Percentiles rank a stretch among this genome's conserved stretches.
These are phyloP conservation scores for Drosophila nikananu DNA, from an alignment of 1,140 invertebrate genomes.

Conservation along the genomic window DNA sequence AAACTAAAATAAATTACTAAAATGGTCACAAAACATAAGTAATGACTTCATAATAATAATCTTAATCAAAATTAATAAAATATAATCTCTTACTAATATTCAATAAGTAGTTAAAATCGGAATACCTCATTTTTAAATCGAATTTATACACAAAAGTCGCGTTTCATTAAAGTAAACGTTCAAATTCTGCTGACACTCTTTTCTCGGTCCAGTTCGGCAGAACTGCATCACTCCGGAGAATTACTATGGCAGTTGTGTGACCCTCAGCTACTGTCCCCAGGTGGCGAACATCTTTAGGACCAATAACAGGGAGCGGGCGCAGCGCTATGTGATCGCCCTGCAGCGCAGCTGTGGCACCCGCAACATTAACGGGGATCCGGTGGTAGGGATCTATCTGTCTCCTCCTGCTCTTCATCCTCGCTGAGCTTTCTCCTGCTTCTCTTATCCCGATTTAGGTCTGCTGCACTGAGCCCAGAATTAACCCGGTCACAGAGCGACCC, in stretches of 20 bases:
- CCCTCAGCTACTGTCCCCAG: slow-evolving; percentile 73
- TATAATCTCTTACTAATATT: neutral
- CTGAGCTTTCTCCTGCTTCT: slow-evolving; percentile 39
- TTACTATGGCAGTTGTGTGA: slow-evolving; percentile 75
- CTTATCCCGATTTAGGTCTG: slow-evolving; percentile 56
- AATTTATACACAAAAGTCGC: neutral
- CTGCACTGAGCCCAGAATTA: slow-evolving; percentile 63
- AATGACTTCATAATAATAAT: neutral
- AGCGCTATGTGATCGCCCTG: slow-evolving; percentile 68
- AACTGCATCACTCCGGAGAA: slow-evolving; percentile 79
- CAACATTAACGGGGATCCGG: slow-evolving; percentile 70
- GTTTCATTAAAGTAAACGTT: neutral
- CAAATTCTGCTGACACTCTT: neutral
- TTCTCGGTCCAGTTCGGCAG: slow-evolving; percentile 51
- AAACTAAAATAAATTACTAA: neutral
- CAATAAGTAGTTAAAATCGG: neutral
- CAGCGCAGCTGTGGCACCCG: slow-evolving; percentile 76
- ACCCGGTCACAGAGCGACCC: slow-evolving; percentile 58
- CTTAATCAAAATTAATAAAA: neutral
- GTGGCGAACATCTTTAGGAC: slow-evolving; percentile 65
- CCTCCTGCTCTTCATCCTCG: neutral
- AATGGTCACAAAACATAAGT: neutral
- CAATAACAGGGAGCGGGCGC: slow-evolving; percentile 47
- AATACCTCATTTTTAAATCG: neutral
- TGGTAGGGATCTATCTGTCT: slow-evolving; percentile 59